Conservation (phyloP, 92 coral and sea anemone species). For the Phenganax stokvisi region DNA sequence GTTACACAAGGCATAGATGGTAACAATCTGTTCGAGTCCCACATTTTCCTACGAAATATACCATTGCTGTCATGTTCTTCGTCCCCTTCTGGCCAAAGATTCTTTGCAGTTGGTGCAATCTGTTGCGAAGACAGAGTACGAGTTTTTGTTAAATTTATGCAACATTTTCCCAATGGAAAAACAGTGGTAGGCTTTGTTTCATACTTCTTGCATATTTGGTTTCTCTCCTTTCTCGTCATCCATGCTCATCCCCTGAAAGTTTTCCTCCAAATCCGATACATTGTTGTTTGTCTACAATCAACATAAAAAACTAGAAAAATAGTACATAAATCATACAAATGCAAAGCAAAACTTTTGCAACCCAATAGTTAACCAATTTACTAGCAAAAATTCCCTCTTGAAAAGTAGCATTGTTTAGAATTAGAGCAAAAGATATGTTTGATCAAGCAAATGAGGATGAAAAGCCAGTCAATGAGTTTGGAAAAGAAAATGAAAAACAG, state of each 20-base stretch:
- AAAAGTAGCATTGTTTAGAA: too few relatives aligned
- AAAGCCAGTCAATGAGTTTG: too few relatives aligned
- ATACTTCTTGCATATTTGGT: slow-evolving; percentile 89
- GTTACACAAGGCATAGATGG: slow-evolving; percentile 91
- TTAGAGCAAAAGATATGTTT: too few relatives aligned
- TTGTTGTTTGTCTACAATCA: slow-evolving; percentile 64
- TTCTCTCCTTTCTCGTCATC: slow-evolving; percentile 93
- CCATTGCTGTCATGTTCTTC: slow-evolving; percentile 71
- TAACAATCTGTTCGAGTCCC: slow-evolving; percentile 89
- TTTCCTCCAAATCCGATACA: slow-evolving; percentile 87
- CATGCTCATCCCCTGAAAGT: slow-evolving; percentile 79
- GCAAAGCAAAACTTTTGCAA: too few relatives aligned
- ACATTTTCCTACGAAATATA: slow-evolving; percentile 80
- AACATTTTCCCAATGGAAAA: neutral
- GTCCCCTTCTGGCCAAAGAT: slow-evolving; percentile 89
- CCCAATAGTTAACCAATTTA: too few relatives aligned
- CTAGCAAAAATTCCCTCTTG: too few relatives aligned
- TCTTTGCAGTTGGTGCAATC: slow-evolving; percentile 98
- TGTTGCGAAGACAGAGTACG: slow-evolving; percentile 11
- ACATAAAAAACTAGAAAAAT: neutral
- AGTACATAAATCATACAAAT: neutral
- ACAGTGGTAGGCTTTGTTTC: too few relatives aligned
- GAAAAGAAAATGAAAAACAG: too few relatives aligned
- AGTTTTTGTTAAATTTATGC: neutral
- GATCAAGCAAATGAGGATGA: too few relatives aligned